phyloP scores from a whole-genome alignment of 2,888 invertebrate species.

The Cactoblastis cactorum region DNA sequence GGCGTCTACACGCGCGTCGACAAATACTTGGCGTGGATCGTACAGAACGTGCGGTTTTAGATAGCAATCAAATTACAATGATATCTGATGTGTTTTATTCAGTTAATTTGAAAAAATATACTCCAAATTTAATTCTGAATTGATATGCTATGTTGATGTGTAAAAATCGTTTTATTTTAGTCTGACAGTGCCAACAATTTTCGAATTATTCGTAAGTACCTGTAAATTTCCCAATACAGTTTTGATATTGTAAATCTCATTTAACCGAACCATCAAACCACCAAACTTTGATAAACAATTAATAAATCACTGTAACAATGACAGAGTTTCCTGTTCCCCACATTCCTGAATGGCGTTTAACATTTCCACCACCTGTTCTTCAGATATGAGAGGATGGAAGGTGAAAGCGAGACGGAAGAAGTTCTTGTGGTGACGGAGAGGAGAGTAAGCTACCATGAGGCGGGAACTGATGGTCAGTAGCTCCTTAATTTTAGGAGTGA shows the following conservation, averaged over 20 bases:
- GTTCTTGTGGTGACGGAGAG: constrained; percentile 83
- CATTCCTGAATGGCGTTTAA: constrained; percentile 82
- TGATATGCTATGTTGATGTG: too few species aligned
- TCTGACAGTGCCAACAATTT: too few species aligned
- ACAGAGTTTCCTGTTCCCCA: constrained; percentile 60
- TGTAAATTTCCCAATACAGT: too few species aligned
- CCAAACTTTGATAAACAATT: too few species aligned
- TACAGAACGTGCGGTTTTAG: constrained; percentile 73
- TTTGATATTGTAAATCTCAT: too few species aligned
- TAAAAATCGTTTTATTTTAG: too few species aligned
- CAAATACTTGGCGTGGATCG: constrained; percentile 85
- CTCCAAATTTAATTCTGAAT: too few species aligned
- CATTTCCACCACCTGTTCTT: constrained; percentile 80
- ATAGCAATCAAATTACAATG: background rate
- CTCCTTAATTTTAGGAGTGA: constrained; percentile 86
- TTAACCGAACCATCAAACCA: too few species aligned
- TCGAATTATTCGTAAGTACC: too few species aligned
- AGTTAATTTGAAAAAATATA: too few species aligned
- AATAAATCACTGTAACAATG: constrained; percentile 27
- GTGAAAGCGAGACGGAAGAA: constrained; percentile 88
- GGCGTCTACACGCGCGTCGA: constrained; percentile 89
- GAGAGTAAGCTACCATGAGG: constrained; percentile 88
- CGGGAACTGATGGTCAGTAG: constrained; percentile 81
- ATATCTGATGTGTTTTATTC: background rate
- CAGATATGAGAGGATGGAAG: constrained; percentile 82